Evolutionary conservation across 2,113 vertebrate genomes (phyloP), one percentile per base, ranked within the genome.

Genomic region (Pleuronectes platessa): DNA sequence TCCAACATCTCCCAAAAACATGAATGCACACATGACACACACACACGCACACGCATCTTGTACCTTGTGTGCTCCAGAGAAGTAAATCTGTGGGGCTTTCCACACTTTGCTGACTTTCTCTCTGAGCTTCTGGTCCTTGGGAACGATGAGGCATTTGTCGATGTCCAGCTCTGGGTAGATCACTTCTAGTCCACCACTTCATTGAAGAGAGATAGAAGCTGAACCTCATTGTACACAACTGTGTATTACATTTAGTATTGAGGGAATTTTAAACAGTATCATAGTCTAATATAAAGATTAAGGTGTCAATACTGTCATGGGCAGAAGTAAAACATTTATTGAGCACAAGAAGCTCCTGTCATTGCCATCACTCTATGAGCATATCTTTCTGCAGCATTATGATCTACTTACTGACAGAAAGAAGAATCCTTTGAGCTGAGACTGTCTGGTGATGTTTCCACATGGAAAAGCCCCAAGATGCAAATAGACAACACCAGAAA

Each of bases 51-150:
- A 66, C 2, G 53, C 1, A 24, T 21, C 3, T 3, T 5, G 72
- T 88, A 94, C 94, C 93, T 87, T 61, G 7, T 87, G 1, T 45
- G 89, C 88, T 64, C 13, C n/a, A 61, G 89, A 1, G 66, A 91
- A 85, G 56, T 18, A 58, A 49, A 94, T 70, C 21, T 62, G 31
- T 15, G 94, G 93, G 3, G 84, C 80, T 61, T 72, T 68, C 94
- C 92, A 94, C 20, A 75, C 62, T 3, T n/a, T 84, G 83, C 85
- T 92, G 79, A 95, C n/a, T 79, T 85, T 93, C 76, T 90, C 47
- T 86, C 94, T 86, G 66, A 90, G 61, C 35, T 63, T 45, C n/a
- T 15, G 24, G 9, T 53, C 27, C 42, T 82, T 56, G 62, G 90
- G 77, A 69, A 94, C 42, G 27, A 85, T 27, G 31, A 84, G 18